A percentile compares a stretch with the other conserved stretches of the same genome.
These are phyloP conservation scores for Vultur gryphus DNA, from an alignment of 2,797 vertebrate genomes.

Conservation along the genomic window DNA sequence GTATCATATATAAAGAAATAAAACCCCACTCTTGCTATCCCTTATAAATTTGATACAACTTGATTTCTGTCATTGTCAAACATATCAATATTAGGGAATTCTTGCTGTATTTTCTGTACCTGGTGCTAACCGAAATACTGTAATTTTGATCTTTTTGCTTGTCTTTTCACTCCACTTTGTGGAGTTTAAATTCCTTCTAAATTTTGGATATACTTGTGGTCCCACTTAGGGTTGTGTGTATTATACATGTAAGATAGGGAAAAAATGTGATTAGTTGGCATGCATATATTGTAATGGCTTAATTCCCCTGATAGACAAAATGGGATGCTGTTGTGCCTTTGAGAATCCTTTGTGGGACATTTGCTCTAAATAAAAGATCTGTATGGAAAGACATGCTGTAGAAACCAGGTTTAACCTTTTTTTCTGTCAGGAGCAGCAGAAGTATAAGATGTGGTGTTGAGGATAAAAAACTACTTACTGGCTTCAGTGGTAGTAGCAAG, in stretches of 20 bases:
- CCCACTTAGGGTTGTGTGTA: not conserved
- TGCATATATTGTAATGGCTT: not conserved
- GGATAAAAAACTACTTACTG: not conserved
- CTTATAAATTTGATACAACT: not conserved
- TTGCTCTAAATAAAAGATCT: not conserved
- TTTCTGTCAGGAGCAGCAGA: not conserved
- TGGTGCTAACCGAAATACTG: not conserved
- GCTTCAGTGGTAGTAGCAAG: not conserved
- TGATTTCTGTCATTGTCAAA: not conserved
- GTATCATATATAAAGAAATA: not conserved
- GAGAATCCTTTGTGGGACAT: not conserved
- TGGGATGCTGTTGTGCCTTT: not conserved
- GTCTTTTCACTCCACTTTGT: not conserved
- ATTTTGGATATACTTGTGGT: fast-evolving
- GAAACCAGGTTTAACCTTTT: not conserved
- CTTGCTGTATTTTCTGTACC: not conserved
- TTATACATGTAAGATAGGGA: not conserved
- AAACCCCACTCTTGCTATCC: not conserved
- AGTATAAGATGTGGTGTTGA: not conserved
- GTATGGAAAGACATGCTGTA: not conserved
- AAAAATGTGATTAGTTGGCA: not conserved
- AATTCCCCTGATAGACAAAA: not conserved
- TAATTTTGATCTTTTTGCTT: not conserved
- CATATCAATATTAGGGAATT: not conserved
- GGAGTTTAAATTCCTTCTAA: not conserved